Conservation (phyloP, 2,888 invertebrate genomes). For the Zygothrica quintamaculata region DNA sequence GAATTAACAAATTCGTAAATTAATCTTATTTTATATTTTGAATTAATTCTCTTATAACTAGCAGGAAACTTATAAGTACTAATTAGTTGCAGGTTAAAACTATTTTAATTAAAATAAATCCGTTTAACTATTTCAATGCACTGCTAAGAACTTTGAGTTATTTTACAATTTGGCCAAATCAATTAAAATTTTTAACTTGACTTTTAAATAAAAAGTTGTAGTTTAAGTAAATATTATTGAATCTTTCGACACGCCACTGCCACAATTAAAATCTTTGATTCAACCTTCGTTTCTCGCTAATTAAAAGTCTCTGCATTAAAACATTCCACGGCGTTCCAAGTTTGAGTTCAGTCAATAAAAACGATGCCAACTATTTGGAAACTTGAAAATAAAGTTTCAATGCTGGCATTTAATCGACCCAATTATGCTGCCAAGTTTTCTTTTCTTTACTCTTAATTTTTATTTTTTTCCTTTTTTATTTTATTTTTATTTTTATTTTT, state of each 20-base stretch:
- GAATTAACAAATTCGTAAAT: too few species aligned
- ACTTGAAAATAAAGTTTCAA: constrained; percentile 53
- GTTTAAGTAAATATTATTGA: too few species aligned
- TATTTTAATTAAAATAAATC: too few species aligned
- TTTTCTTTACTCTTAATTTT: constrained; percentile 14
- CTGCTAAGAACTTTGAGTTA: too few species aligned
- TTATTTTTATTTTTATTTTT: constrained; percentile 22
- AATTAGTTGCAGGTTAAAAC: too few species aligned
- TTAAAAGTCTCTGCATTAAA: constrained; percentile 41
- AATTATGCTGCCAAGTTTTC: constrained; percentile 64
- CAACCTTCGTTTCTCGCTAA: constrained; percentile 27
- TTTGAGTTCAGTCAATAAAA: constrained; percentile 64
- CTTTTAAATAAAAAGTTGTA: too few species aligned
- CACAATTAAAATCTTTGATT: constrained; percentile 16
- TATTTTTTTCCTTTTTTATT: not conserved
- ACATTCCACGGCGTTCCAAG: constrained; percentile 21
- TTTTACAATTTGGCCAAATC: too few species aligned
- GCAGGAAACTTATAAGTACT: too few species aligned
- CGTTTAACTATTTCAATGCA: too few species aligned
- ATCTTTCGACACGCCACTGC: not conserved
- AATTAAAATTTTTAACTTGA: too few species aligned
- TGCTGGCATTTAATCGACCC: constrained; percentile 69
- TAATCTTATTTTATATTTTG: too few species aligned
- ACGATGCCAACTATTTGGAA: constrained; percentile 66
- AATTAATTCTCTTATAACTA: too few species aligned